These are phyloP conservation scores for Parazoanthus atlanticus DNA, from an alignment of 92 coral and sea anemone species.

Conservation along the genomic window DNA sequence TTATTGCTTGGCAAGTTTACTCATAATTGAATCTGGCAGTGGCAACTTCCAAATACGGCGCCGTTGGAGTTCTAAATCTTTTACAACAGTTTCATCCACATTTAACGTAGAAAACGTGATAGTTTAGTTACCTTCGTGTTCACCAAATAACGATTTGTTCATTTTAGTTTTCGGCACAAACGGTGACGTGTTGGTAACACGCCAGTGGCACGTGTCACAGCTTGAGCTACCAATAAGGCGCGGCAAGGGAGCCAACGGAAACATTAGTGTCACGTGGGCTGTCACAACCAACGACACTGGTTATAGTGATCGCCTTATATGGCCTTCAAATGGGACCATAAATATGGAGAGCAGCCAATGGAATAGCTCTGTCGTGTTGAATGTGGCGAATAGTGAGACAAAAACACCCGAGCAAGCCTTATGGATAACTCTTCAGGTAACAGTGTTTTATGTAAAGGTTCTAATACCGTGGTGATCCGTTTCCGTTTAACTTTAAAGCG, in stretches of 20 bases:
- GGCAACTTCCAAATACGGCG: no score
- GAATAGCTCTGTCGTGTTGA: conserved; percentile 72
- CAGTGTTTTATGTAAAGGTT: no score
- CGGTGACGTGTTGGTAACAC: conserved; percentile 69
- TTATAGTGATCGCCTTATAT: conserved; percentile 49
- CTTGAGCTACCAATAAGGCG: conserved; percentile 82
- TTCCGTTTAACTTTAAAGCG: no score
- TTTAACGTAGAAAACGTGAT: not conserved
- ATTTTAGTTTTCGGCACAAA: conserved; percentile 63
- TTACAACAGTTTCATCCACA: no score
- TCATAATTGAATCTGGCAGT: no score
- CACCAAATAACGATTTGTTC: not conserved
- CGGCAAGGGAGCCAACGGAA: conserved; percentile 91
- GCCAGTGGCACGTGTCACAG: conserved; percentile 55
- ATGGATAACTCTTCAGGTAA: conserved; percentile 42
- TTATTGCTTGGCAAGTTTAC: no score
- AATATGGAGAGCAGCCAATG: conserved; percentile 76
- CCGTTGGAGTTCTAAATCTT: no score
- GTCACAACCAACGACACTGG: conserved; percentile 64
- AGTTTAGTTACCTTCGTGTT: not conserved
- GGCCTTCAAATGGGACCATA: conserved; percentile 81
- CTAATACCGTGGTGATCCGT: not conserved
- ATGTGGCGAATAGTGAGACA: conserved; percentile 57
- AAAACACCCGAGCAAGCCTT: conserved; percentile 57
- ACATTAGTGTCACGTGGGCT: conserved; percentile 79